Evolutionary conservation across 2,797 vertebrate species (phyloP).

Genomic region (Paedocypris micromegethes): DNA sequence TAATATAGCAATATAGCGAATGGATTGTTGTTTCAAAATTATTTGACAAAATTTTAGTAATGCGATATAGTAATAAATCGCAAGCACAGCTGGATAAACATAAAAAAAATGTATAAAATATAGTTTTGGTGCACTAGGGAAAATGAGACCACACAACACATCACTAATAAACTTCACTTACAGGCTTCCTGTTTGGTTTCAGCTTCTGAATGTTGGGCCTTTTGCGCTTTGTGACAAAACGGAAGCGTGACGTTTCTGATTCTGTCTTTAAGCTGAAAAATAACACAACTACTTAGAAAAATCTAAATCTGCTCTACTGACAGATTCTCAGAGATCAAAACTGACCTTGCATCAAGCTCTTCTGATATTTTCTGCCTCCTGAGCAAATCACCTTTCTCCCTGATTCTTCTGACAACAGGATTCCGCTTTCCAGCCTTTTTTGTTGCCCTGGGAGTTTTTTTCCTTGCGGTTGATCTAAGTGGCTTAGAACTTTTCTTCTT

Average conservation of each 20-base stretch:
- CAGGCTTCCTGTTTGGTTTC: slow-evolving; percentile 6
- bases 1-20: too few species aligned
- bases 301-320: too few species aligned
- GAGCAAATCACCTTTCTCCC: slow-evolving; percentile 25
- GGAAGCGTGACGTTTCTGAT: slow-evolving; percentile 2
- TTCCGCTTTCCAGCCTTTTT: slow-evolving; percentile 8
- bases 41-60: too few species aligned
- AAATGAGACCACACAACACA: too few species aligned
- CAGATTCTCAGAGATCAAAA: too few species aligned
- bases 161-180: slow-evolving; percentile 11
- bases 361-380: not conserved
- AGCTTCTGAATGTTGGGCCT: slow-evolving; percentile 29
- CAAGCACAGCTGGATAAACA: too few species aligned
- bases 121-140: too few species aligned
- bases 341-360: too few species aligned
- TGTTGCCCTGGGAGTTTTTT: not conserved
- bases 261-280: slow-evolving; percentile 8
- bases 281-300: not conserved
- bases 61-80: too few species aligned
- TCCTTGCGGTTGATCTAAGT: not conserved
- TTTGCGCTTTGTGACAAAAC: slow-evolving; percentile 63
- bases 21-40: too few species aligned
- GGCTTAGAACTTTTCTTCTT: slow-evolving; percentile 24
- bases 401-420: slow-evolving; percentile 21
- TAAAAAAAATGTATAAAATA: too few species aligned